Base-by-base conservation (phyloP, 2,888 invertebrate species). In the Thymelicus acteon region DNA sequence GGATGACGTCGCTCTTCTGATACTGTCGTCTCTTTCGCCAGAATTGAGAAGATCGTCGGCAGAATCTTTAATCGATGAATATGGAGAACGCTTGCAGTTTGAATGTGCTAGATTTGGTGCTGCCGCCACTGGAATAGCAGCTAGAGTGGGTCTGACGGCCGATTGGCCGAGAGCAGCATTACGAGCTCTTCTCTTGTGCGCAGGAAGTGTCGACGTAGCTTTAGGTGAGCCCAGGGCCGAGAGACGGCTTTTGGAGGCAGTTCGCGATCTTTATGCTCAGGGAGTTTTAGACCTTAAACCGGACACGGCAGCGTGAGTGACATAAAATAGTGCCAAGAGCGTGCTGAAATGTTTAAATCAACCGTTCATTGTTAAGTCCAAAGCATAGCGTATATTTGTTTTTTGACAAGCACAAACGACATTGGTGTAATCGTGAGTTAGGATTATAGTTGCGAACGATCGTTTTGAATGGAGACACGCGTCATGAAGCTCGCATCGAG, bases 181-280 rank as follows among this genome's bases (percentile, higher is more conserved):
- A 7, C 89, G 97, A 73, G 97, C 97, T n/a, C 91, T 97, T 60
- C 88, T 97, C 66, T 89, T 97, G 4, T 97, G 97, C 81, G 96
- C 97, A 72, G 97, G 97, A 31, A 97, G 97, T 49, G 96, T 97
- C 7, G 97, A 97, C 82, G 96, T 97, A 63, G 97, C 97, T 6
- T 89, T 97, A 19, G 97, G 97, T 1, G 96, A 97, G 82, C 95
- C 96, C 0, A 94, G 96, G 68, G 97, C 97, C 40, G 97, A 97
- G 83, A 95, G 95, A 78, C 95, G 97, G 65, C 92, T 97, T 62
- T 92, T 97, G 74, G 96, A 96, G 82, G 95, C 97, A 0, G 95
- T 97, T 47, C 94, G 95, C 74, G 97, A 97, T 85, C 94, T 97
- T 48, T 94, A 96, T 83, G 94, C 94, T 15, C 96, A 96, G 72